Evolutionary conservation across 2,113 vertebrate species (phyloP).

Genomic region (Lathamus discolor): DNA sequence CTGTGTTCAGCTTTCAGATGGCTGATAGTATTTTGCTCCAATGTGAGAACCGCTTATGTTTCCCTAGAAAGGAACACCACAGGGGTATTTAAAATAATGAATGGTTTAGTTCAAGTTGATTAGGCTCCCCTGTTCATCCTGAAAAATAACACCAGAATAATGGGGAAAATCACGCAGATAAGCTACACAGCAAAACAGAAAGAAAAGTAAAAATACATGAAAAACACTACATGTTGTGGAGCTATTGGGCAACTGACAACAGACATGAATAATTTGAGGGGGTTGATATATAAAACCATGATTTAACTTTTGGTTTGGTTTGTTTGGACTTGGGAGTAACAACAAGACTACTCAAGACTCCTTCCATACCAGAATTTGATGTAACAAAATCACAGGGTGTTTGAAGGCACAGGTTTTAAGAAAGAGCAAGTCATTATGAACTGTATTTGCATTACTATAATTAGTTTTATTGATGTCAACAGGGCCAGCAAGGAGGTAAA

Average conservation of each 20-base stretch:
- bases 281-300: fast-evolving
- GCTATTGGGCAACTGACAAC: background rate
- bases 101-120: background rate
- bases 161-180: background rate
- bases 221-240: background rate
- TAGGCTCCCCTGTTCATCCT: background rate
- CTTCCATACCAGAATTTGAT: background rate
- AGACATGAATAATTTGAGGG: background rate
- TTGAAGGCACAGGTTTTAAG: background rate
- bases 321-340: background rate
- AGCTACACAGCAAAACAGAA: background rate
- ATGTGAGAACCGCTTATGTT: background rate
- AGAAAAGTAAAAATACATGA: background rate
- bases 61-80: background rate
- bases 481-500: background rate
- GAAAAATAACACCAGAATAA: background rate
- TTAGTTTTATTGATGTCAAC: background rate
- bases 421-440: background rate
- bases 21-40: background rate
- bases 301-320: background rate
- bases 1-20: background rate
- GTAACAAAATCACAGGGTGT: background rate
- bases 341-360: background rate
- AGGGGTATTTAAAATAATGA: background rate
- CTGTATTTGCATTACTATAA: background rate